Base-by-base conservation (phyloP, 2,797 vertebrate genomes). In the Enteromius treurensis region DNA sequence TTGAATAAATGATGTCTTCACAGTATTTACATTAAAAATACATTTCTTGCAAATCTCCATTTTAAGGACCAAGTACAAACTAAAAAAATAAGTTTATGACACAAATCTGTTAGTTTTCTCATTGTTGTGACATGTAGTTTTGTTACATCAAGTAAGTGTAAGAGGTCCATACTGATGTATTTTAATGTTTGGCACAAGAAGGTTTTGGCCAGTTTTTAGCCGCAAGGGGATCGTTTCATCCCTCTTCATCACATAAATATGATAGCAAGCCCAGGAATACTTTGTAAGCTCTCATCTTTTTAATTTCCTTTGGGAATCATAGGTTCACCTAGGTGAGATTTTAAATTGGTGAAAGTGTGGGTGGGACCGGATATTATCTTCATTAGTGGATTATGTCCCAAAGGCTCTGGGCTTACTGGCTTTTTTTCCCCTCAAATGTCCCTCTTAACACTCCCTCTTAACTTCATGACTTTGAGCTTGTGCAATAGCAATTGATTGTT, bases 281-380 rank as follows among this genome's bases (percentile, higher is more conserved):
- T 49, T 37, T 69, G 26, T 51, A 34, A 23, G 69, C 47, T 62
- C 32, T 67, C 58, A 26, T 84, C 47, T 53, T 55, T 79, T 88
- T 84, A 71, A 86, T 87, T 86, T 88, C 86, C 82, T 83, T 40
- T 47, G 86, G 76, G 86, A 85, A 10, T 21, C 40, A 9, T 45
- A 34, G 10, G n/a, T 62, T 37, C 29, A 62, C 53, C 32, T 62
- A 64, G 65, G 73, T 71, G 80, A 58, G 49, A 77, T 73, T 62
- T 77, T 81, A 45, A 86, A 85, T 82, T 76, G 82, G 75, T 49
- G 23, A 68, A 74, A 37, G 77, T 60, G 71, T 67, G 62, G 79
- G 81, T 83, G 77, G 45, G 15, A 45, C 17, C 47, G 55, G 58
- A 58, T 65, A 65, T 82, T 78, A 67, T 86, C 81, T 71, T 85